Evolutionary conservation across 2,113 vertebrate genomes (phyloP), one percentile per base, ranked within the genome.

Genomic region (Tichodroma muraria): DNA sequence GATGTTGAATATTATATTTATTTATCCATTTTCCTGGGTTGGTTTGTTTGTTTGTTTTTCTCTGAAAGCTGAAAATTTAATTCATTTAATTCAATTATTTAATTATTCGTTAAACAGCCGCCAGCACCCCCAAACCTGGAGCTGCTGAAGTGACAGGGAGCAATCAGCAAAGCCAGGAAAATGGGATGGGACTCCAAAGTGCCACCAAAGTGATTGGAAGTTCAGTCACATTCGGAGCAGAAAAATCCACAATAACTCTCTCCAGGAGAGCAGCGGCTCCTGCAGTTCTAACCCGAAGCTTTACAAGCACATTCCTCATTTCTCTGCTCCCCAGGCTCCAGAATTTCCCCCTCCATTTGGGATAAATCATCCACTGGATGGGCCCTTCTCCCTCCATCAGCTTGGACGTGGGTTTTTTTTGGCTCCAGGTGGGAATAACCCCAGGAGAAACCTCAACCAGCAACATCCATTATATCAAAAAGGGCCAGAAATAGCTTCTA

Each of bases 21-120:
- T 88, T 85, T 89, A 73, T 5, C 18, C 50, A 8, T 38, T 35
- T 80, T 79, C 73, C 77, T 54, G 31, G 22, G 7, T 47, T 19
- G 4, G 18, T 9, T 8, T n/a, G n/a, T n/a, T n/a, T n/a, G n/a
- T n/a, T 64, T 33, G 4, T 17, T 47, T 30, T 19, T 15, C 88
- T 84, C 87, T 81, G 88, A 93, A 96, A 93, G 77, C 42, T 88
- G 75, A 30, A 66, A 63, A 80, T 44, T 8, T 9, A 44, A 44
- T 28, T 17, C 0, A 18, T 23, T 52, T 17, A n/a, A 64, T 78
- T n/a, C 4, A n/a, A 78, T 88, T 76, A 79, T 93, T 77, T 77
- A 85, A 90, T 63, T 84, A 96, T 68, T 94, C 85, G 80, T 92
- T 92, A 83, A 92, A 52, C 76, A 91, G 87, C 71, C 63, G 15